Evolutionary conservation across 1,140 invertebrate species (phyloP).

Genomic region (Drosophila pectinifera): DNA sequence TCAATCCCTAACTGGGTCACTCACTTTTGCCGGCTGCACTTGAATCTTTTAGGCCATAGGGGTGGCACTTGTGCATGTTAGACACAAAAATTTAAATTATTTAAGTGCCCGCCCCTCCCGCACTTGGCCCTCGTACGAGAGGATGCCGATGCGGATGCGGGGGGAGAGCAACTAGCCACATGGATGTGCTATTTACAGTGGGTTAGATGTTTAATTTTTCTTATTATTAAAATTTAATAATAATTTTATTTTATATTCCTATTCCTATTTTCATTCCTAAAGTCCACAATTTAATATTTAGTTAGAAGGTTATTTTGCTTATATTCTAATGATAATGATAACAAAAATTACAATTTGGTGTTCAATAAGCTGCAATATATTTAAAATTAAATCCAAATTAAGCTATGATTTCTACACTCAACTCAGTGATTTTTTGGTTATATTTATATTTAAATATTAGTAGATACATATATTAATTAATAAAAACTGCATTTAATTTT

Average conservation of each 20-base stretch:
- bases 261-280: not conserved
- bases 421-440: not conserved
- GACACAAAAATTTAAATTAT: conserved; percentile 84
- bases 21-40: conserved; percentile 76
- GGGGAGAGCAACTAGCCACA: conserved; percentile 34
- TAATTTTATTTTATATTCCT: too few species aligned
- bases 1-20: conserved; percentile 72
- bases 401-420: too few species aligned
- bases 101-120: conserved; percentile 64
- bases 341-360: too few species aligned
- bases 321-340: too few species aligned
- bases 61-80: conserved; percentile 81
- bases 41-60: conserved; percentile 80
- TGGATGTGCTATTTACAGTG: conserved; percentile 35
- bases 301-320: too few species aligned
- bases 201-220: not conserved
- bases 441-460: not conserved
- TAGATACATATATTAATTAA: not conserved
- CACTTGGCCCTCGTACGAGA: conserved; percentile 1
- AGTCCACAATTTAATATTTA: not conserved
- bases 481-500: too few species aligned
- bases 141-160: conserved; percentile 7
- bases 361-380: too few species aligned
- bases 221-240: not conserved
- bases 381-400: too few species aligned